Percentiles rank a stretch among this genome's conserved stretches.
phyloP scores from a whole-genome alignment of 2,113 vertebrate species.

The Hepsetus odoe region DNA sequence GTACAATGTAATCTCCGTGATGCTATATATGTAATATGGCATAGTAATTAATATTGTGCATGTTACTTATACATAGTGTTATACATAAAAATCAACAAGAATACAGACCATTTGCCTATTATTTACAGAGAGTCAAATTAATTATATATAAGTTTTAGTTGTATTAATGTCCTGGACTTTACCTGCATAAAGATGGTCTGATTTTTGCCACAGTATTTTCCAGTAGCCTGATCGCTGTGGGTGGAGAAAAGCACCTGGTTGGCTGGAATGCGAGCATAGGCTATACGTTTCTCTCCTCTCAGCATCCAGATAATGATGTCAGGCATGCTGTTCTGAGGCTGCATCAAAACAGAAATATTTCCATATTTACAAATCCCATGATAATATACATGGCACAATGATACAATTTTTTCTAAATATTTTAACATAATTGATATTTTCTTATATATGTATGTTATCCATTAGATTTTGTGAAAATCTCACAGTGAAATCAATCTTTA shows the following conservation, averaged over 20 bases:
- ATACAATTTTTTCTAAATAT: too few species aligned
- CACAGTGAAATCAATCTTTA: too few species aligned
- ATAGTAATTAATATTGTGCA: too few species aligned
- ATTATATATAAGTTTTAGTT: not conserved
- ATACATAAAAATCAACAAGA: too few species aligned
- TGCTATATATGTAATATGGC: not conserved
- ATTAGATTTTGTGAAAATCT: too few species aligned
- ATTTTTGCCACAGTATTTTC: slow-evolving; percentile 88
- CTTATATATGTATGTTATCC: too few species aligned
- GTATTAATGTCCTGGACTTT: slow-evolving; percentile 13
- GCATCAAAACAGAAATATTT: slow-evolving; percentile 21
- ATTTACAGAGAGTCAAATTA: not conserved
- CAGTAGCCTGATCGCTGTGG: slow-evolving; percentile 81
- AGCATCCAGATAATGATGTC: slow-evolving; percentile 99
- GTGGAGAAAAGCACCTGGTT: slow-evolving; percentile 89
- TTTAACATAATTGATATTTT: too few species aligned
- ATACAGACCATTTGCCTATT: too few species aligned
- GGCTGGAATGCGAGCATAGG: slow-evolving; percentile 90
- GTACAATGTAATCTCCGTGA: too few species aligned
- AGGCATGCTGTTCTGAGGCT: slow-evolving; percentile 98
- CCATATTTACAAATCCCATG: not conserved
- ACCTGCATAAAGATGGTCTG: slow-evolving; percentile 92
- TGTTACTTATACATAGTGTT: too few species aligned
- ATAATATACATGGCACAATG: not conserved
- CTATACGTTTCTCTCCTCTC: slow-evolving; percentile 90